These are phyloP conservation scores for Aegotheles bennettii DNA, from an alignment of 2,113 vertebrate species.

Conservation along the genomic window DNA sequence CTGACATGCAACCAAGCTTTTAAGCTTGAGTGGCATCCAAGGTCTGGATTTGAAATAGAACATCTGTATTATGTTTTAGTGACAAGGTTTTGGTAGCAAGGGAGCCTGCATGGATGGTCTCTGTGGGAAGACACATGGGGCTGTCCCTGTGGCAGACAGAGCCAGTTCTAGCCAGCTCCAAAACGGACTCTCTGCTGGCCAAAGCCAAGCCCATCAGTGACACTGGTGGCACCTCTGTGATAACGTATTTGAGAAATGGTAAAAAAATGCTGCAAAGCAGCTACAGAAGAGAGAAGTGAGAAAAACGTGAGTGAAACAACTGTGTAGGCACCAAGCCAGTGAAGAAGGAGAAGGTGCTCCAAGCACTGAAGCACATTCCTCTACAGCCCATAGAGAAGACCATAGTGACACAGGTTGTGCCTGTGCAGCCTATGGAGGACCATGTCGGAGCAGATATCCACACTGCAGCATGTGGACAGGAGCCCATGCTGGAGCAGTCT, in stretches of 20 bases:
- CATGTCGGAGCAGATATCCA: background rate
- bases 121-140: background rate
- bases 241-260: background rate
- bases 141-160: background rate
- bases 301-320: background rate
- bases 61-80: background rate
- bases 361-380: background rate
- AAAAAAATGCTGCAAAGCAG: background rate
- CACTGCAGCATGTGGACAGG: background rate
- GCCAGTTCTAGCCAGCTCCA: background rate
- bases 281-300: background rate
- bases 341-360: background rate
- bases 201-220: background rate
- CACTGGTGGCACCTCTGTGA: accelerated
- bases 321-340: background rate
- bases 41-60: background rate
- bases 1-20: background rate
- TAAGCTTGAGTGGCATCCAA: background rate
- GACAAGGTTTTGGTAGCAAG: background rate
- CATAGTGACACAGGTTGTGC: background rate
- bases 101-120: background rate
- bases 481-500: background rate
- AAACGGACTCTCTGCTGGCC: background rate
- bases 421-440: background rate
- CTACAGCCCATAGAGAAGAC: background rate